Base-by-base conservation (phyloP, 2,797 vertebrate species). In the Cetoscarus ocellatus region DNA sequence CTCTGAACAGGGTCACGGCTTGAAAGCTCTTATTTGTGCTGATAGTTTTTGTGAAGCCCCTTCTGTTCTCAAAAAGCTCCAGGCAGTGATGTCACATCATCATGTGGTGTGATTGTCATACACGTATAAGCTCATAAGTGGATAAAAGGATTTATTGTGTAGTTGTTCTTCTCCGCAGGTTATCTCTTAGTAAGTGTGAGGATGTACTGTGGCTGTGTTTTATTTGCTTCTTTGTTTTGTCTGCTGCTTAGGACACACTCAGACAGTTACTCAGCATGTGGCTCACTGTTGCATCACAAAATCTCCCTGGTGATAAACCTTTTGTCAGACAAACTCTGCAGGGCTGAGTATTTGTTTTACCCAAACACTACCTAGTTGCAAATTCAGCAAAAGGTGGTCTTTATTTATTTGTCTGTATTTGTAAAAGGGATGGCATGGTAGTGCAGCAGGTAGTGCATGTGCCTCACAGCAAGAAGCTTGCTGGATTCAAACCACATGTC, bases 101-200 rank as follows among this genome's bases (percentile, higher is more conserved):
- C 54, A 45, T 67, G 75, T 73, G 73, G 73, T 68, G 77, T 80
- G 58, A 78, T 54, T 70, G 71, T 77, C 67, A 88, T 81, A 78
- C 51, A 51, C 5, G 10, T 75, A 64, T 86, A 72, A 87, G 61
- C 85, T 73, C 66, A 39, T 91, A 76, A 90, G 63, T 68, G 74
- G 85, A 84, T 87, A 59, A 87, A 63, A 52, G 77, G 82, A 71
- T 86, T 86, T 69, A 77, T 61, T 50, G 54, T 77, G 59, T 72
- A 3, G 68, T 5, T 67, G 45, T 77, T 80, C 60, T 81, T 84
- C 63, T 67, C 58, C 53, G 57, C 65, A 45, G 53, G 63, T 36
- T 60, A 82, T 75, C 52, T 12, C 18, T 59, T 39, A 51, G 43
- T 52, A 62, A 67, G 53, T 55, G 52, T 52, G 51, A 71, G 54